Percentiles rank a stretch among this genome's conserved stretches.
These are phyloP conservation scores for Ochropacha duplaris DNA, from an alignment of 2,888 invertebrate species.

Conservation along the genomic window DNA sequence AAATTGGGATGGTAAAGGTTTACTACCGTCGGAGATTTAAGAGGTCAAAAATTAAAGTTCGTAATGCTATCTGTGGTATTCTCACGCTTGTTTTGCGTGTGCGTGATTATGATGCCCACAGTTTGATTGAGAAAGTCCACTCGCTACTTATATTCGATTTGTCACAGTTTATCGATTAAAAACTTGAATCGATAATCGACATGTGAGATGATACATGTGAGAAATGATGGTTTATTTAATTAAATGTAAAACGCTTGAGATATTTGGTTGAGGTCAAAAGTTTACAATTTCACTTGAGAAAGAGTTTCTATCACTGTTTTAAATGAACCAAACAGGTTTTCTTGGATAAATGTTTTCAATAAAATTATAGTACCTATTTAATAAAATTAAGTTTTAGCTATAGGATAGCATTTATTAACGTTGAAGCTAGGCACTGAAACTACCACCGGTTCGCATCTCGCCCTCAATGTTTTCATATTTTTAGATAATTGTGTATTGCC, in stretches of 20 bases:
- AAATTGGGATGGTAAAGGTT: constrained; percentile 14
- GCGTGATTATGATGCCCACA: constrained; percentile 50
- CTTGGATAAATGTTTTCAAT: not conserved
- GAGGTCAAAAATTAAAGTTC: constrained; percentile 65
- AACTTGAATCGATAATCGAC: constrained; percentile 40
- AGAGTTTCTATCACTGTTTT: not conserved
- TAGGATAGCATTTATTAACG: too few species aligned
- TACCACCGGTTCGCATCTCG: too few species aligned
- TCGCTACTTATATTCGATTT: constrained; percentile 60
- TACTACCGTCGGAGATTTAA: constrained; percentile 58
- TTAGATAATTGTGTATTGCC: too few species aligned
- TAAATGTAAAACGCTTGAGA: constrained; percentile 25
- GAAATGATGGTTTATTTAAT: constrained; percentile 35
- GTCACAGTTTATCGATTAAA: constrained; percentile 53
- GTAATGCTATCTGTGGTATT: constrained; percentile 65
- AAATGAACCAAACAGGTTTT: not conserved
- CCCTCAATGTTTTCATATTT: too few species aligned
- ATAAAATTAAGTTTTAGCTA: too few species aligned
- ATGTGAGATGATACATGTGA: constrained; percentile 33
- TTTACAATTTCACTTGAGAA: constrained; percentile 1
- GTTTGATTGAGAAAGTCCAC: constrained; percentile 59
- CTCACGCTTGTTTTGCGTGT: constrained; percentile 70
- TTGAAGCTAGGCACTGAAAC: too few species aligned
- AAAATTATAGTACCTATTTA: not conserved
- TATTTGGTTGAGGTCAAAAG: constrained; percentile 12